Evolutionary conservation across 2,888 invertebrate genomes (phyloP).

Genomic region (Drosophila atroscutellata): DNA sequence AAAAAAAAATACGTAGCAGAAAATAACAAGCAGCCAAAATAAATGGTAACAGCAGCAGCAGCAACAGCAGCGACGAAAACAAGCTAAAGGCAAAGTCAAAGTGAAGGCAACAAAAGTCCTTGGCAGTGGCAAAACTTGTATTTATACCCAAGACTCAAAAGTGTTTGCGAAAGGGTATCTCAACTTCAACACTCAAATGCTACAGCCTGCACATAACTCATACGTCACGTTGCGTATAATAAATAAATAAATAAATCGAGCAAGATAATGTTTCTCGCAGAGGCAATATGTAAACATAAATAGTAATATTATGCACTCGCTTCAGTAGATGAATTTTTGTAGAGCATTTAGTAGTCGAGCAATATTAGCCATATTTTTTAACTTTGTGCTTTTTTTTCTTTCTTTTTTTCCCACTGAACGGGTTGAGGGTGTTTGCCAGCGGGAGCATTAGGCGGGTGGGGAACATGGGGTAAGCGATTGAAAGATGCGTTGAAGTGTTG

Average conservation of each 20-base stretch:
- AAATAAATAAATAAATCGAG: neutral
- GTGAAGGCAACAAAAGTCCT: slow-evolving; percentile 73
- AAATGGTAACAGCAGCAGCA: slow-evolving; percentile 47
- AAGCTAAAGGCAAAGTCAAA: slow-evolving; percentile 51
- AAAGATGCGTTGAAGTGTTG: slow-evolving; percentile 78
- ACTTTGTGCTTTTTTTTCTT: slow-evolving; percentile 4
- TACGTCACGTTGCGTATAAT: slow-evolving; percentile 6
- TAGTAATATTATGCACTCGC: neutral
- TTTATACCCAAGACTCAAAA: slow-evolving; percentile 15
- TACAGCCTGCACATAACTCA: slow-evolving; percentile 8
- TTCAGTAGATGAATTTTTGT: neutral
- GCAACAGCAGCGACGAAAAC: slow-evolving; percentile 14
- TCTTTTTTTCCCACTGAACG: slow-evolving; percentile 54
- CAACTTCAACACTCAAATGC: neutral
- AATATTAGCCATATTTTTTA: neutral
- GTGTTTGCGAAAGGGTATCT: slow-evolving; percentile 25
- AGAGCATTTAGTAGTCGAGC: slow-evolving; percentile 22
- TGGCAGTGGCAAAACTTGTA: slow-evolving; percentile 75
- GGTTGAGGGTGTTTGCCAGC: slow-evolving; percentile 49
- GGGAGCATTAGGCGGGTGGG: slow-evolving; percentile 19
- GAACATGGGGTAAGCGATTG: slow-evolving; percentile 62
- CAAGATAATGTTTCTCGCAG: neutral
- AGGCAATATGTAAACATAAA: neutral
- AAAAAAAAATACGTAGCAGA: slow-evolving; percentile 72
- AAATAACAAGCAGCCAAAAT: slow-evolving; percentile 75